phyloP scores from a whole-genome alignment of 2,113 vertebrate genomes.

The Aramus guarauna region DNA sequence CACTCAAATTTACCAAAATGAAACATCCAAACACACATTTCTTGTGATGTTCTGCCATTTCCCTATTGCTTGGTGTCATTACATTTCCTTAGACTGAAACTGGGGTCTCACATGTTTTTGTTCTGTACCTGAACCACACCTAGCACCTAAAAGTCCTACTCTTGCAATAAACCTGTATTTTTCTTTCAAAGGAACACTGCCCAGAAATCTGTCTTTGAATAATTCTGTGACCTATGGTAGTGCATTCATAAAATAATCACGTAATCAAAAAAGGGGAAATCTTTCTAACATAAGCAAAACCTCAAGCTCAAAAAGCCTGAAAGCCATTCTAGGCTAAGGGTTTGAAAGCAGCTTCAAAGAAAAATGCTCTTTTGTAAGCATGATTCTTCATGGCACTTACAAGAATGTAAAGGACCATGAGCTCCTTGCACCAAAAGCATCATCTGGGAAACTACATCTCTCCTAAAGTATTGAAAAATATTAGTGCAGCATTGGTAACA shows the following conservation, averaged over 20 bases:
- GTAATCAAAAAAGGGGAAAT: not conserved
- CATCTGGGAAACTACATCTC: not conserved
- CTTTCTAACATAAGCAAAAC: not conserved
- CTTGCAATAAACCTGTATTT: not conserved
- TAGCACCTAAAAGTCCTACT: not conserved
- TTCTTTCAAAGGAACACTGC: not conserved
- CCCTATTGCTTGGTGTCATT: not conserved
- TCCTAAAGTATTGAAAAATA: not conserved
- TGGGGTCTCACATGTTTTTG: not conserved
- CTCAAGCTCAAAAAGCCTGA: not conserved
- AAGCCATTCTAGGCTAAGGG: not conserved
- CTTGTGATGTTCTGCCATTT: not conserved
- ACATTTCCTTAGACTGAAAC: not conserved
- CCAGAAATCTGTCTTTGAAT: not conserved
- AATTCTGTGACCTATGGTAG: not conserved
- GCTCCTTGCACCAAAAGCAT: not conserved
- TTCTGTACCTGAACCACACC: not conserved
- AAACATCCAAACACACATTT: not conserved
- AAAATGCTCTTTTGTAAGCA: not conserved
- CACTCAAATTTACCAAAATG: not conserved
- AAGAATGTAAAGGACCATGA: not conserved
- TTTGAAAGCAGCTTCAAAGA: not conserved
- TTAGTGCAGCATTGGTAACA: not conserved
- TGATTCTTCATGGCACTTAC: not conserved
- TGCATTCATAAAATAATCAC: not conserved